Evolutionary conservation across 2,888 invertebrate genomes (phyloP), one percentile per base, ranked within the genome.

Genomic region (Geophilus truncorum): DNA sequence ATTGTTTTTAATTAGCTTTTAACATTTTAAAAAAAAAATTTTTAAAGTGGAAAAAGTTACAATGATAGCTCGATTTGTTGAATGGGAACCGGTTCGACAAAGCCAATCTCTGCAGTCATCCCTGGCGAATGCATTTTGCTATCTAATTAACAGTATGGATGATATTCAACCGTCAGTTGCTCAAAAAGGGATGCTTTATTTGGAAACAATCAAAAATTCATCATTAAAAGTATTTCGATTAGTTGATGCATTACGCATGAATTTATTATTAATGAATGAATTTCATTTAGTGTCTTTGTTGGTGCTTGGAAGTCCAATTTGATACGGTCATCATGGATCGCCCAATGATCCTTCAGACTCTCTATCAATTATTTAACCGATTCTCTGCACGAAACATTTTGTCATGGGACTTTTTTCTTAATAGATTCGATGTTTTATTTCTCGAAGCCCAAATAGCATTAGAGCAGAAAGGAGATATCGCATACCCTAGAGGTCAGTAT

Each of bases 281-380:
- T n/a, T 23, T 79, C 12, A 87, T 86, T 57, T 88, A 95, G 93
- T 92, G 95, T 81, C 90, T 97, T 83, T 92, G 96, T 80, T 92
- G 93, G 90, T 98, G 98, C 87, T 89, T 99, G 88, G 98, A 99
- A 90, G 94, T 95, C 0, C 98, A 99, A 89, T 99, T 99, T 89
- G 99, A 99, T 89, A 91, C 94, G 82, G 97, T 98, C 82, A 96
- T 98, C 82, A 93, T 95, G 82, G 99, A 99, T 88, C 91, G 99
- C 57, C 97, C 98, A 0, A 94, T 98, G 91, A 95, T 99, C 34
- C 90, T 99, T 57, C 97, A 98, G 87, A 94, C 96, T 1, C 91
- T 99, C 80, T 96, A 96, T 87, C 95, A 98, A 86, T 90, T 99
- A 6, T 95, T 97, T 86, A 97, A 96, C 86, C 93, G 95, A 1